phyloP scores from a whole-genome alignment of 2,888 invertebrate species.

The Pterostichus madidus region DNA sequence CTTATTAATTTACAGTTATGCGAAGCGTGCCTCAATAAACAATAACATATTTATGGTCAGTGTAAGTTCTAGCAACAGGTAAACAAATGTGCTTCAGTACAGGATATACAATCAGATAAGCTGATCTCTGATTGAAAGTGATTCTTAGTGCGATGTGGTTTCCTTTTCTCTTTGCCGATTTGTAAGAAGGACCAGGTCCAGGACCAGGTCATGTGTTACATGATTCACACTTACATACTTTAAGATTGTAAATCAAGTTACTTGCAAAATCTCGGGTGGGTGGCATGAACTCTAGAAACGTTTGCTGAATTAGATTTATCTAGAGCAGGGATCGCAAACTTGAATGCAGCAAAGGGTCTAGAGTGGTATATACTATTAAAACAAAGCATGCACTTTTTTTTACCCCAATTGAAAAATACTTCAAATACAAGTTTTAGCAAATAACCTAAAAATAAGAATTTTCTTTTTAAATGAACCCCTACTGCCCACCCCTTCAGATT shows the following conservation, averaged over 20 bases:
- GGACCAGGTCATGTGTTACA: background rate
- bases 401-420: too few relatives aligned
- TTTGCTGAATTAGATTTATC: too few relatives aligned
- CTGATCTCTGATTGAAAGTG: background rate
- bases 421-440: too few relatives aligned
- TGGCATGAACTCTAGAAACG: too few relatives aligned
- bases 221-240: background rate
- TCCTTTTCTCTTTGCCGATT: constrained; percentile 4
- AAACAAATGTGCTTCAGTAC: background rate
- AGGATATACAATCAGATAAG: background rate
- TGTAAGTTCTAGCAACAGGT: background rate
- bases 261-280: too few relatives aligned
- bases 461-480: too few relatives aligned
- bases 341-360: too few relatives aligned
- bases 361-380: too few relatives aligned
- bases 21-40: background rate
- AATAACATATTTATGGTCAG: constrained; percentile 3
- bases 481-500: too few relatives aligned
- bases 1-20: constrained; percentile 33
- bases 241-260: background rate
- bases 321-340: too few relatives aligned
- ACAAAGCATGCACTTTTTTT: too few relatives aligned
- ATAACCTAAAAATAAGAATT: too few relatives aligned
- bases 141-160: background rate
- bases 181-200: background rate